These are phyloP conservation scores for Microtus pennsylvanicus DNA, from an alignment of 2,113 vertebrate species.

Conservation along the genomic window DNA sequence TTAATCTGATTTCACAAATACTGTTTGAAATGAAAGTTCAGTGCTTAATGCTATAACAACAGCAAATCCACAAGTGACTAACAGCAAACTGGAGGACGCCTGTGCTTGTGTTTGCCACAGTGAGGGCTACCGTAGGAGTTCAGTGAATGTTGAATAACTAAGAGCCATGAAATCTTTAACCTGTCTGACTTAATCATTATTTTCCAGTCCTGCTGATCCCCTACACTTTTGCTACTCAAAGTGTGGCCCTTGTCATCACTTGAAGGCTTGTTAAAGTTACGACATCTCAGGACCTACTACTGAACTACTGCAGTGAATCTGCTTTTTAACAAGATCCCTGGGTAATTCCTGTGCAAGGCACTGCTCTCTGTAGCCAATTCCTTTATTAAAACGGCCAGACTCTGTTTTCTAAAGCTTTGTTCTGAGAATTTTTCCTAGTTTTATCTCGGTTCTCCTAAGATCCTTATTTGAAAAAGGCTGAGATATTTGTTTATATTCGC, in stretches of 20 bases:
- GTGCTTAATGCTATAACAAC: not conserved
- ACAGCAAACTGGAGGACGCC: not conserved
- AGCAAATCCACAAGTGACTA: not conserved
- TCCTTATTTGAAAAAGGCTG: constrained; percentile 16
- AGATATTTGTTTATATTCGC: constrained; percentile 16
- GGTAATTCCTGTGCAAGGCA: not conserved
- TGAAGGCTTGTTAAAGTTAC: constrained; percentile 33
- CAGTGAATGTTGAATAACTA: not conserved
- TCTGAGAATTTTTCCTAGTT: not conserved
- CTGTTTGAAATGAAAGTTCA: not conserved
- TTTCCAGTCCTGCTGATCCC: not conserved
- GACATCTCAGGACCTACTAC: not conserved
- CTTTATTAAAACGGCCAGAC: not conserved
- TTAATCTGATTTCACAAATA: not conserved
- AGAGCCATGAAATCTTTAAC: constrained; percentile 1
- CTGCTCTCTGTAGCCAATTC: not conserved
- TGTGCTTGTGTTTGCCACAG: not conserved
- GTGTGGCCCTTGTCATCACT: not conserved
- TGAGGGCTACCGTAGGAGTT: not conserved
- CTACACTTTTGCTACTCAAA: not conserved
- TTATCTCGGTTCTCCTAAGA: constrained; percentile 25
- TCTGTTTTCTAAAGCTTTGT: constrained; percentile 22
- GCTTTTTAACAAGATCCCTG: constrained; percentile 4
- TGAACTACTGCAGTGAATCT: not conserved
- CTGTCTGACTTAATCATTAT: not conserved